Evolutionary conservation across 92 coral and sea anemone genomes (phyloP).

Genomic region (Zoanthus sansibaricus): DNA sequence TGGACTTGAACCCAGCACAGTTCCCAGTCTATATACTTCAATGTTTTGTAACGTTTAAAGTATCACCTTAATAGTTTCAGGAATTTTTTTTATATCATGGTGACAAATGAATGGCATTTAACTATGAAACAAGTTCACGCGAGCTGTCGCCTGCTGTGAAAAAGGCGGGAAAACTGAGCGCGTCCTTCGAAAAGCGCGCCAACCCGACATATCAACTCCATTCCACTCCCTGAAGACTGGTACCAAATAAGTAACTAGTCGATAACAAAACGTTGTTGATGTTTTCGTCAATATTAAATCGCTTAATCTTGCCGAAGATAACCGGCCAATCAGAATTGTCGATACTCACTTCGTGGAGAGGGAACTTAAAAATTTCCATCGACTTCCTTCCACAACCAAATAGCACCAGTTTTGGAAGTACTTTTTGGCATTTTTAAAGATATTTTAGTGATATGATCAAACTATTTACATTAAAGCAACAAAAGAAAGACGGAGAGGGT

Average conservation of each 20-base stretch:
- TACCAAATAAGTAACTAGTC: not conserved
- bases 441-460: slow-evolving; percentile 87
- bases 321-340: slow-evolving; percentile 76
- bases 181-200: slow-evolving; percentile 48
- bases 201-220: not conserved
- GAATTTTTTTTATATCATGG: not conserved
- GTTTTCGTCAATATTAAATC: slow-evolving; percentile 11
- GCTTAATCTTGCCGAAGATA: slow-evolving; percentile 49
- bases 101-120: not conserved
- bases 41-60: too few species aligned
- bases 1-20: too few species aligned
- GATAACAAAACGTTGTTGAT: slow-evolving; percentile 8
- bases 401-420: slow-evolving; percentile 50
- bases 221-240: slow-evolving; percentile 27
- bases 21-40: too few species aligned
- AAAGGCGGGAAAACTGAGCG: slow-evolving; percentile 41
- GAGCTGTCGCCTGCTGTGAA: not conserved
- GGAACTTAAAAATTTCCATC: slow-evolving; percentile 74
- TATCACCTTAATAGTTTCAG: not conserved
- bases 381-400: slow-evolving; percentile 57
- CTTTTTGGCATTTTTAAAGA: slow-evolving; percentile 45
- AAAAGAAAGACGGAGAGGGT: slow-evolving; percentile 98
- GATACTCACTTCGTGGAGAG: slow-evolving; percentile 72
- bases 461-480: slow-evolving; percentile 95
- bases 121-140: not conserved